Conservation (phyloP, 2,113 vertebrate species). For the Pteruthius melanotis region DNA sequence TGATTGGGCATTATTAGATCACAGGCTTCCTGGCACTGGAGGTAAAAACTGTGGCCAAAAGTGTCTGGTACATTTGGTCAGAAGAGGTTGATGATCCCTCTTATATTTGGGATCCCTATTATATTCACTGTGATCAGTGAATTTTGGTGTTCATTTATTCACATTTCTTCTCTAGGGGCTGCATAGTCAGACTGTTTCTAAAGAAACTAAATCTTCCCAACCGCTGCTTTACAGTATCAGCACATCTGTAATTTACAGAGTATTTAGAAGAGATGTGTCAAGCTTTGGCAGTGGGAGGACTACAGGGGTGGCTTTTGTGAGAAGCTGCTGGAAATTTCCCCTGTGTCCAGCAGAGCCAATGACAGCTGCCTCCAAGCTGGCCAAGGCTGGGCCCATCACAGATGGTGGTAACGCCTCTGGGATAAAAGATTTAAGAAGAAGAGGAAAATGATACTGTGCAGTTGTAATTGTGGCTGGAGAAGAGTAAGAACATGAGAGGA, state of each 20-base stretch:
- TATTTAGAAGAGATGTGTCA: neutral
- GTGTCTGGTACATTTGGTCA: neutral
- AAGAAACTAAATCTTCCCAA: neutral
- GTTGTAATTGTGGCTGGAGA: rapidly evolving
- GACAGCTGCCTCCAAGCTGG: neutral
- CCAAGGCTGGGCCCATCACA: neutral
- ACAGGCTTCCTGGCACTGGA: neutral
- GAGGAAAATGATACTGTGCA: no score
- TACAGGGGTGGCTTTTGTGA: neutral
- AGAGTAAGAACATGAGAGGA: neutral
- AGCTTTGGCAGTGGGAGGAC: rapidly evolving
- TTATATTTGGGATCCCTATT: neutral
- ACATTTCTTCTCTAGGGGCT: neutral
- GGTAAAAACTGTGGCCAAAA: neutral
- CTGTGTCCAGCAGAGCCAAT: neutral
- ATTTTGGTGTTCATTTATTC: neutral
- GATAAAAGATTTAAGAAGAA: neutral
- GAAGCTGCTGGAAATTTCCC: neutral
- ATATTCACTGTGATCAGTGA: neutral
- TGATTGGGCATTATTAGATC: neutral
- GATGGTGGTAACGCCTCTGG: rapidly evolving
- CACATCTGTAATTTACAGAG: neutral
- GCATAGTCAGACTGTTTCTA: neutral
- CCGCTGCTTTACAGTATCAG: neutral
- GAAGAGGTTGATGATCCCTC: neutral